Evolutionary conservation across 2,113 vertebrate genomes (phyloP).

Genomic region (Festucalex cinctus): DNA sequence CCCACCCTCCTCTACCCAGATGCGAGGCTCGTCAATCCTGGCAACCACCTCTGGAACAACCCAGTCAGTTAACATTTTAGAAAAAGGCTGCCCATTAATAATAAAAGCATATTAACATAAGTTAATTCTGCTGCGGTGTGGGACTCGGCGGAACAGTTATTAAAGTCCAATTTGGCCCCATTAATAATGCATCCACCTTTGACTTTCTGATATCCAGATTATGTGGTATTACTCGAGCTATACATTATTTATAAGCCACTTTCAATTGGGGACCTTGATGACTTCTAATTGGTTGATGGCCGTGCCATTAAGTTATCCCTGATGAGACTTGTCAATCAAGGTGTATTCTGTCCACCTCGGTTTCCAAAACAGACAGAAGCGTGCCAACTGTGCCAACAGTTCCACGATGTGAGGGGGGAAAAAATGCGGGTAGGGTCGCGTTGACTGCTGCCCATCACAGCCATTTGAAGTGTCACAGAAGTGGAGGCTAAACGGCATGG

Average conservation of each 20-base stretch:
- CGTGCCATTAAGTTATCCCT: slow-evolving; percentile 75
- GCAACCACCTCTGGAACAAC: slow-evolving; percentile 71
- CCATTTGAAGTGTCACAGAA: slow-evolving; percentile 50
- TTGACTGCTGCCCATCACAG: slow-evolving; percentile 65
- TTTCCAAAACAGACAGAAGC: slow-evolving; percentile 46
- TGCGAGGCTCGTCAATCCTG: slow-evolving; percentile 74
- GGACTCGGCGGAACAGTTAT: slow-evolving; percentile 79
- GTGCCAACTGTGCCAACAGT: slow-evolving; percentile 56
- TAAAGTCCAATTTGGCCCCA: slow-evolving; percentile 82
- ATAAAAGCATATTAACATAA: slow-evolving; percentile 81
- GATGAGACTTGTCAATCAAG: slow-evolving; percentile 80
- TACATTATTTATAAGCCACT: slow-evolving; percentile 82
- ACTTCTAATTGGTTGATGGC: slow-evolving; percentile 77
- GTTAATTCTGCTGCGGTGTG: slow-evolving; percentile 76
- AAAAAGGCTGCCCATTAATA: slow-evolving; percentile 78
- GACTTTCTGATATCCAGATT: slow-evolving; percentile 83
- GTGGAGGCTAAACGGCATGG: slow-evolving; percentile 43
- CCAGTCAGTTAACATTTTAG: slow-evolving; percentile 79
- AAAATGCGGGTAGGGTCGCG: slow-evolving; percentile 37
- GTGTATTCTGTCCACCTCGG: slow-evolving; percentile 50
- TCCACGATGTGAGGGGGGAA: slow-evolving; percentile 2
- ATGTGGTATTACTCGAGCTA: slow-evolving; percentile 78
- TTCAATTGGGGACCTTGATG: slow-evolving; percentile 80
- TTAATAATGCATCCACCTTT: slow-evolving; percentile 83
- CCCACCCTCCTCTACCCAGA: slow-evolving; percentile 43